Evolutionary conservation across 2,113 vertebrate species (phyloP), one percentile per base, ranked within the genome.

Genomic region (Eidolon helvum): DNA sequence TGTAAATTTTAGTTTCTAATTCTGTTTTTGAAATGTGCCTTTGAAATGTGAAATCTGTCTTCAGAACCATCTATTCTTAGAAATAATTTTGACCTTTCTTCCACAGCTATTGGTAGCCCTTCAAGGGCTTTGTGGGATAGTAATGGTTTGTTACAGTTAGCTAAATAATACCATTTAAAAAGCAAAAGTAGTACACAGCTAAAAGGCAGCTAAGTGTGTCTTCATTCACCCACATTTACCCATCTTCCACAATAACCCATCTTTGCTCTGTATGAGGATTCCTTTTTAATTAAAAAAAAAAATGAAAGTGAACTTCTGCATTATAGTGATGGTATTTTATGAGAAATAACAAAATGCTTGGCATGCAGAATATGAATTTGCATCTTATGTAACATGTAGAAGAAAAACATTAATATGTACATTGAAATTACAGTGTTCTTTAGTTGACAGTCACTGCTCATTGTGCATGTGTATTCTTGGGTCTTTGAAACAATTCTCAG

Each of bases 101-200:
- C 50, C 26, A 21, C 35, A 95, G 40, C 45, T 87, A 7, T 45
- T 63, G 68, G 59, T 94, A 90, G 80, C 19, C 48, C 50, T 38
- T 90, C 45, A 74, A 65, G 63, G 57, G 24, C 30, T 89, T 79
- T 84, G 63, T 87, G 91, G 66, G 87, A 78, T 50, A 11, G 26
- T 24, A 68, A 87, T 65, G 21, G 24, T 87, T 92, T 94, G 69
- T 45, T 94, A 63, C 38, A 74, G 40, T 57, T 87, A 35, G 19
- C 61, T 91, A 91, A 97, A 96, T 94, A 89, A 96, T 50, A 79
- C 7, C 77, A 68, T 77, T 82, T 40, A 21, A 21, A 92, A 86
- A 59, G 68, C 77, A 89, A 88, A 95, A 45, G 33, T 35, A 63
- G 14, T 11, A 4, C 35, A 55, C 40, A 19, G 11, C 50, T 35